Conservation (phyloP, 2,113 vertebrate species). For the Numida meleagris region DNA sequence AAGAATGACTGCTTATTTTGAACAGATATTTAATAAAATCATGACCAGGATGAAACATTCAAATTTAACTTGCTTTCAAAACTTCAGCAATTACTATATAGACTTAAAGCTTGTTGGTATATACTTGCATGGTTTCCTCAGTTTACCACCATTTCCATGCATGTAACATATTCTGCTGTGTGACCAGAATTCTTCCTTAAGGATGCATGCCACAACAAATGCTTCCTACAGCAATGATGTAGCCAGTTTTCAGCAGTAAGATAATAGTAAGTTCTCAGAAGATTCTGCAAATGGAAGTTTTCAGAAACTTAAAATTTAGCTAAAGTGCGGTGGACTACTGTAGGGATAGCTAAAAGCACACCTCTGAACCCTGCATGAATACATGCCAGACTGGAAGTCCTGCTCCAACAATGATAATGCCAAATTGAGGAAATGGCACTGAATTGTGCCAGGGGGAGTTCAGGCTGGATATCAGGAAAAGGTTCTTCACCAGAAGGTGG, state of each 20-base stretch:
- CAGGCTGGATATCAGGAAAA: too few species aligned
- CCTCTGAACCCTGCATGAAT: not conserved
- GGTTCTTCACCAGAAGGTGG: too few species aligned
- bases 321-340: not conserved
- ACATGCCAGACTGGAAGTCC: not conserved
- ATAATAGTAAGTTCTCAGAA: not conserved
- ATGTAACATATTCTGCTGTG: not conserved
- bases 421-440: not conserved
- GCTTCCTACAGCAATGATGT: not conserved
- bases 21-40: not conserved
- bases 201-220: not conserved
- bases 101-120: not conserved
- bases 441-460: too few species aligned
- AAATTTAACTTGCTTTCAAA: not conserved
- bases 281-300: not conserved
- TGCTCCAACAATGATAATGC: not conserved
- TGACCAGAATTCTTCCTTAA: not conserved
- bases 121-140: not conserved
- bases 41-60: not conserved
- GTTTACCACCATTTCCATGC: not conserved
- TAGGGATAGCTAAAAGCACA: not conserved
- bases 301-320: not conserved
- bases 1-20: not conserved
- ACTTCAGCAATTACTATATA: not conserved
- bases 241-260: not conserved